phyloP scores from a whole-genome alignment of 1,140 invertebrate genomes.

The Geopemphigus sp. region DNA sequence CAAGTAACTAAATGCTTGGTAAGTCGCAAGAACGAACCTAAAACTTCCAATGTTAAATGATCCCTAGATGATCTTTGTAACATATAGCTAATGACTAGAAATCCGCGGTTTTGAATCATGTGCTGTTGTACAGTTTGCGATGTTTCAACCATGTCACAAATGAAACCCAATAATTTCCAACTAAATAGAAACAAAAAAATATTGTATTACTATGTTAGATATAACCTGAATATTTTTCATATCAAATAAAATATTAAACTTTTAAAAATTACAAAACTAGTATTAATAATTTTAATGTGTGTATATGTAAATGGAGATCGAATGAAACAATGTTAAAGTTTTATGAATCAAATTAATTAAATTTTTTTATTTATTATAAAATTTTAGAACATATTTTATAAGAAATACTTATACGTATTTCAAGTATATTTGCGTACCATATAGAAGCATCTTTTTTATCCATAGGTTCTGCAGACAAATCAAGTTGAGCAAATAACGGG shows the following conservation, averaged over 20 bases:
- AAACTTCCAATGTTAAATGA: constrained; percentile 89
- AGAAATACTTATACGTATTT: no score
- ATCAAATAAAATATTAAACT: no score
- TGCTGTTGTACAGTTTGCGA: constrained; percentile 97
- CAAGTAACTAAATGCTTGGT: constrained; percentile 96
- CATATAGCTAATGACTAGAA: constrained; percentile 96
- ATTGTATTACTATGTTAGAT: no score
- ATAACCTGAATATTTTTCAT: no score
- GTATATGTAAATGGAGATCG: no score
- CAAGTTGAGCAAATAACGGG: constrained; percentile 95
- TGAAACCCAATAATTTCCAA: constrained; percentile 93
- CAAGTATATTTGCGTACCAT: constrained; percentile 64
- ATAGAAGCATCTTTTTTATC: constrained; percentile 80
- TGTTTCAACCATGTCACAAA: constrained; percentile 94
- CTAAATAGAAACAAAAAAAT: constrained; percentile 59
- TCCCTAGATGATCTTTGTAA: constrained; percentile 89
- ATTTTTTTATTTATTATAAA: background rate
- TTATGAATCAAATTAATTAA: no score
- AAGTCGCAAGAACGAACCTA: constrained; percentile 88
- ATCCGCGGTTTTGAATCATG: constrained; percentile 96
- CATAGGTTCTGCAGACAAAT: constrained; percentile 80
- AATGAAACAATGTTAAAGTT: no score
- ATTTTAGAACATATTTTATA: no score
- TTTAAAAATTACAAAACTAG: no score
- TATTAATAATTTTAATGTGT: no score